Conservation (phyloP, 2,113 vertebrate genomes). For the Candoia aspera region DNA sequence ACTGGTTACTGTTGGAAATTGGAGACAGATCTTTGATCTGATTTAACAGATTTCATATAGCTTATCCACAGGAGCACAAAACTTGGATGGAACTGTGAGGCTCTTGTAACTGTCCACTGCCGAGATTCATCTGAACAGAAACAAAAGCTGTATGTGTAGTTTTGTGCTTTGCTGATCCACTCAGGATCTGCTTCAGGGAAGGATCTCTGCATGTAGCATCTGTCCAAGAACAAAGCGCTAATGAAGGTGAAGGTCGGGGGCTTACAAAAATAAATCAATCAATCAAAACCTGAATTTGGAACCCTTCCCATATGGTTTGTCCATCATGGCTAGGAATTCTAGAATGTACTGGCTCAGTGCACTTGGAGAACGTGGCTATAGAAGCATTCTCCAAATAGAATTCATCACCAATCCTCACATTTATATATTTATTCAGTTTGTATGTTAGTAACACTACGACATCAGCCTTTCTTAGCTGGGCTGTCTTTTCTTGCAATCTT, state of each 20-base stretch:
- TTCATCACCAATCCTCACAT: not conserved
- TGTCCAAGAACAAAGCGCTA: not conserved
- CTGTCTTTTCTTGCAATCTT: not conserved
- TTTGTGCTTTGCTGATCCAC: not conserved
- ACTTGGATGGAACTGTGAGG: not conserved
- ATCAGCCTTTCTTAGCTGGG: not conserved
- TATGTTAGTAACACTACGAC: not conserved
- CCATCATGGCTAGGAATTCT: not conserved
- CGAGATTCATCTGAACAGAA: not conserved
- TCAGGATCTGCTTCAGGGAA: not conserved
- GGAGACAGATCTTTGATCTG: not conserved
- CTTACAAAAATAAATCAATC: not conserved
- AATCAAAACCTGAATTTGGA: not conserved
- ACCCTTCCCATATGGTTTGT: not conserved
- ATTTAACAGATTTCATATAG: not conserved
- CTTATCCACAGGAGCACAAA: not conserved
- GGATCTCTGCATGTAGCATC: not conserved
- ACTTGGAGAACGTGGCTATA: not conserved
- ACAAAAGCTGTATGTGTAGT: not conserved
- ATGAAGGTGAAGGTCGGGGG: not conserved
- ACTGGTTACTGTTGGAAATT: not conserved
- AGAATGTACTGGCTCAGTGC: not conserved
- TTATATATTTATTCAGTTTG: not conserved
- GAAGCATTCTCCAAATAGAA: fast-evolving
- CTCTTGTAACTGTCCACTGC: not conserved